Conservation (phyloP, 1,140 invertebrate genomes). For the Saxidomus purpurata region DNA sequence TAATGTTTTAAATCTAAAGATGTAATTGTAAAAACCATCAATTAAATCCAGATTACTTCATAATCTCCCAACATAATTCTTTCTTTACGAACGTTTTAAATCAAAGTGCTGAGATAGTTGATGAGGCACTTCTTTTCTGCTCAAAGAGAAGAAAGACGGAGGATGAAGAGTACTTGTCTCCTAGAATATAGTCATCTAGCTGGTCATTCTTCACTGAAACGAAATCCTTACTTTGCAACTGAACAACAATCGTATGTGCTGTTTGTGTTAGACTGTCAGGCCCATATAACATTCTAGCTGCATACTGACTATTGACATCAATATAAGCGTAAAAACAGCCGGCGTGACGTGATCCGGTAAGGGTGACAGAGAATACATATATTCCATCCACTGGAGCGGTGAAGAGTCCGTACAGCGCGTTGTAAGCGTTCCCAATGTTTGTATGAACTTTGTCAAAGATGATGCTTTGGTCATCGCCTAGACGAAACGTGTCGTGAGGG, state of each 20-base stretch:
- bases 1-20: too few species aligned
- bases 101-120: too few species aligned
- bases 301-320: not conserved
- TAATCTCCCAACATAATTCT: too few species aligned
- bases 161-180: not conserved
- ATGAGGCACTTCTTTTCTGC: too few species aligned
- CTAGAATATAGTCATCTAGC: not conserved
- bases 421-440: conserved; percentile 12
- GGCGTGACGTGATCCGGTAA: not conserved
- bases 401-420: not conserved
- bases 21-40: too few species aligned
- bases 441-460: not conserved
- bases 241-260: not conserved
- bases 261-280: not conserved
- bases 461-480: not conserved
- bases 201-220: not conserved
- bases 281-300: not conserved
- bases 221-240: not conserved
- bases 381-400: not conserved
- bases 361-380: not conserved
- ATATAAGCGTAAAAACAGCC: not conserved
- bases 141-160: not conserved
- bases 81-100: too few species aligned
- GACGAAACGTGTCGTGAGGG: not conserved
- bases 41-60: too few species aligned